These are phyloP conservation scores for Desmodus rotundus DNA, from an alignment of 2,113 vertebrate species.

Conservation along the genomic window DNA sequence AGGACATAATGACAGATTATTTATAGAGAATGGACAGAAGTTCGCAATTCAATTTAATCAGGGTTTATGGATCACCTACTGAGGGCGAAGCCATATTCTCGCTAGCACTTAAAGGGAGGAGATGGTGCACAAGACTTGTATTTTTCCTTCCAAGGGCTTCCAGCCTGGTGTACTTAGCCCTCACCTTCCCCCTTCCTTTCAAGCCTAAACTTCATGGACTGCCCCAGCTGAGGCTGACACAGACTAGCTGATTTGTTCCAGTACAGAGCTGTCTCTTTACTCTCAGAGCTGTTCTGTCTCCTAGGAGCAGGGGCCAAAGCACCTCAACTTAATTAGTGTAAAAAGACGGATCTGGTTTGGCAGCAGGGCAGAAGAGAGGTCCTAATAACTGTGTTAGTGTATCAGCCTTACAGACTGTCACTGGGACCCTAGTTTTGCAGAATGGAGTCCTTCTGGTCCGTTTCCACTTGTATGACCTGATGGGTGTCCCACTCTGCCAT, in stretches of 20 bases:
- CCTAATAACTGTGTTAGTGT: conserved; percentile 9
- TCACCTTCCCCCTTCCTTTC: not conserved
- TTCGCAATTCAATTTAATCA: conserved; percentile 43
- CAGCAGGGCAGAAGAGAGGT: conserved; percentile 2
- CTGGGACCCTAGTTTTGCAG: not conserved
- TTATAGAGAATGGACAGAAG: conserved; percentile 48
- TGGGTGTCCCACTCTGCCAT: not conserved
- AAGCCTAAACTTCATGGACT: not conserved
- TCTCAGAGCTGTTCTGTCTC: not conserved
- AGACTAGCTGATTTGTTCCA: not conserved
- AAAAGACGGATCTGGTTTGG: conserved; percentile 14
- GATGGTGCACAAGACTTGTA: not conserved
- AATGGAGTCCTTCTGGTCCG: not conserved
- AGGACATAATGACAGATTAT: conserved; percentile 8
- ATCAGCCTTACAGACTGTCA: not conserved
- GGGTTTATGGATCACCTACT: conserved; percentile 24
- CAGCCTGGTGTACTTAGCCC: not conserved
- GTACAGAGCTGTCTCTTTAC: not conserved
- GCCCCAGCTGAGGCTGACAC: not conserved
- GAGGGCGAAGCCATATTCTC: conserved; percentile 16
- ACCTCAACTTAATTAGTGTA: conserved; percentile 11
- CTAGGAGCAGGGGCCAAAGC: not conserved
- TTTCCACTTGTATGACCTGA: not conserved
- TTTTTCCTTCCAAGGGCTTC: conserved; percentile 13
- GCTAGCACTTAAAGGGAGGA: not conserved